Base-by-base conservation (phyloP, 2,888 invertebrate genomes). In the Spilarctia lutea region DNA sequence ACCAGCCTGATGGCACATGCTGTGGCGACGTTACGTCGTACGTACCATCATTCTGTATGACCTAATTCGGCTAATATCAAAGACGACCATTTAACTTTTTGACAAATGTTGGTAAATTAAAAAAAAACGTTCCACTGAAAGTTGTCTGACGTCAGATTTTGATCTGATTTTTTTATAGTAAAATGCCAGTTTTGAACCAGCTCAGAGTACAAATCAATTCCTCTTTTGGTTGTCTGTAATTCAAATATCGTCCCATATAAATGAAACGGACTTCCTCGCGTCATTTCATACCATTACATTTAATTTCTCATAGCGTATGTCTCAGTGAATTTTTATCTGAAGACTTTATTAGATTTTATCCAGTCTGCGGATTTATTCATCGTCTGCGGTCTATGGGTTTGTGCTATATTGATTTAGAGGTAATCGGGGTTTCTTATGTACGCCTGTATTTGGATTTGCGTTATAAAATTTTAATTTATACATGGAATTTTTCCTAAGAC, bases 271-370 rank as follows among this genome's bases (percentile, higher is more conserved):
- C 82, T 77, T 87, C 66, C 71, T 86, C 88, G 86, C 90, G 83
- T 92, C 91, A 93, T 92, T 93, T 92, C 88, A 89, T 91, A 89
- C 88, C 86, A 91, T 94, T 92, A 91, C 82, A 83, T 89, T 87
- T 93, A 93, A 94, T 93, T 92, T 86, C 87, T 88, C 85, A 82
- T 88, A 83, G 88, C 89, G 91, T 90, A 88, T 92, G 93, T 93
- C 92, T 92, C 91, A 81, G 81, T 87, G 90, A 89, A 89, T 93
- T 93, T 92, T 92, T 93, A 91, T 87, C 83, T 83, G 81, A 86
- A 87, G 85, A 85, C 83, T 83, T 94, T 94, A 94, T 94, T 94
- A 92, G 90, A 94, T 94, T 94, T 87, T 76, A 82, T 89, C 82
- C 93, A 90, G 93, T 93, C 93, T 93, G 89, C 80, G 87, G 88